Evolutionary conservation across 2,888 invertebrate genomes (phyloP).

Genomic region (Caenorhabditis imperialis): DNA sequence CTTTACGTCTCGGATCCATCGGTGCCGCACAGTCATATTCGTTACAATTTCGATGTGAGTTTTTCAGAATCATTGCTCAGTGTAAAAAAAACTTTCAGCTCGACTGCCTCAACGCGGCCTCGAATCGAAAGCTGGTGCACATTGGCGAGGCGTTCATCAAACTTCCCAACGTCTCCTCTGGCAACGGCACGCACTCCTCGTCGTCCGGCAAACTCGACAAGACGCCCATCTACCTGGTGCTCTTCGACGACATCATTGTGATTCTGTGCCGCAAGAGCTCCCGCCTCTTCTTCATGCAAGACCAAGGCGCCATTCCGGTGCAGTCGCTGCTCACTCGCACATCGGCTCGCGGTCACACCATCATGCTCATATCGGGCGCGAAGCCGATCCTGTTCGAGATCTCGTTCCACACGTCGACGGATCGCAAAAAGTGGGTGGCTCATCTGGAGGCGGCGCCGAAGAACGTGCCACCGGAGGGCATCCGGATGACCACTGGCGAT

Average conservation of each 20-base stretch:
- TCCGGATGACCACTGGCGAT: conserved; percentile 26
- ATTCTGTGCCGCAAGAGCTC: conserved; percentile 52
- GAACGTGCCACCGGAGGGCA: conserved; percentile 44
- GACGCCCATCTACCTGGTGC: conserved; percentile 35
- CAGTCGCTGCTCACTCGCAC: conserved; percentile 55
- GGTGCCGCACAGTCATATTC: conserved; percentile 29
- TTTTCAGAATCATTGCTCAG: too few relatives aligned
- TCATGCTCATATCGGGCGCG: conserved; percentile 57
- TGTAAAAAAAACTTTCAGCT: conserved; percentile 40
- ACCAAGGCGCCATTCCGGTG: conserved; percentile 62
- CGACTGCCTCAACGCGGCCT: conserved; percentile 27
- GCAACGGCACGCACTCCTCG: conserved; percentile 20
- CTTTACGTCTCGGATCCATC: conserved; percentile 54
- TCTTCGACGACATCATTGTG: conserved; percentile 68
- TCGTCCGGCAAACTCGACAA: conserved; percentile 43
- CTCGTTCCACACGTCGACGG: conserved; percentile 56
- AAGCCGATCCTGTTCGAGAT: conserved; percentile 62
- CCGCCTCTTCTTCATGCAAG: conserved; percentile 55
- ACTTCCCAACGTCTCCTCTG: conserved; percentile 6
- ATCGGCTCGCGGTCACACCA: conserved; percentile 54
- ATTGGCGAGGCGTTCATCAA: conserved; percentile 51
- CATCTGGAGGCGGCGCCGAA: conserved; percentile 56
- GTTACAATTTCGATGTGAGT: conserved; percentile 50
- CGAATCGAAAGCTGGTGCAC: conserved; percentile 38
- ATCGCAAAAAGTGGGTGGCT: conserved; percentile 61